phyloP scores from a whole-genome alignment of 1,140 invertebrate species.

The Olivierus martensii region DNA sequence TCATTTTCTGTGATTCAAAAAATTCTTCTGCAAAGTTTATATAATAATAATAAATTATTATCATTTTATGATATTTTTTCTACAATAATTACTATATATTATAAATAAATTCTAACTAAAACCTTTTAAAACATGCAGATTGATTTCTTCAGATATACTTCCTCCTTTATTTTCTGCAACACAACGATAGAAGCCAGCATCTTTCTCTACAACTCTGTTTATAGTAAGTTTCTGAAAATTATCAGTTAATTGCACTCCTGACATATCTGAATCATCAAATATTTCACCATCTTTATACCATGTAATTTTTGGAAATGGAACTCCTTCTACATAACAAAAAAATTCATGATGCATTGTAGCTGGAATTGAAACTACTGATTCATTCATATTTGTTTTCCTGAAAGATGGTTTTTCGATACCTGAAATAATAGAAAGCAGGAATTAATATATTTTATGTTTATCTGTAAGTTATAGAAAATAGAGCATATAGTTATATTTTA shows the following conservation, averaged over 20 bases:
- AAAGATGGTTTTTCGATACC: slow-evolving; percentile 5
- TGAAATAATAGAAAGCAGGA: too few species aligned
- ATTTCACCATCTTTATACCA: slow-evolving; percentile 18
- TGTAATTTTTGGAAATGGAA: slow-evolving; percentile 16
- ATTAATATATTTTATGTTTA: too few species aligned
- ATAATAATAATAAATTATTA: too few species aligned
- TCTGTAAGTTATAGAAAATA: too few species aligned
- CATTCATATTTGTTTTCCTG: slow-evolving; percentile 18
- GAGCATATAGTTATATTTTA: too few species aligned
- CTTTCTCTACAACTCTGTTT: slow-evolving; percentile 6
- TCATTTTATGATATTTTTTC: too few species aligned
- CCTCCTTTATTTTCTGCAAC: slow-evolving; percentile 14
- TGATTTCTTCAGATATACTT: not conserved
- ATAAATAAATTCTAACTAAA: too few species aligned
- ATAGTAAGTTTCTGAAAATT: slow-evolving; percentile 12
- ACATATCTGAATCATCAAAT: slow-evolving; percentile 9
- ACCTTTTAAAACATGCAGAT: slow-evolving; percentile 7
- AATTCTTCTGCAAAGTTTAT: too few species aligned
- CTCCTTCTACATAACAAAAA: slow-evolving; percentile 15
- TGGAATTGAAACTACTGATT: not conserved
- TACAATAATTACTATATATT: too few species aligned
- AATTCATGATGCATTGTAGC: slow-evolving; percentile 14
- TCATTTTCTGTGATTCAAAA: too few species aligned
- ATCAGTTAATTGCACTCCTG: slow-evolving; percentile 9
- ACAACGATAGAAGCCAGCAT: slow-evolving; percentile 18